Conservation (phyloP, 1,140 invertebrate species). For the Scylla paramamosain region DNA sequence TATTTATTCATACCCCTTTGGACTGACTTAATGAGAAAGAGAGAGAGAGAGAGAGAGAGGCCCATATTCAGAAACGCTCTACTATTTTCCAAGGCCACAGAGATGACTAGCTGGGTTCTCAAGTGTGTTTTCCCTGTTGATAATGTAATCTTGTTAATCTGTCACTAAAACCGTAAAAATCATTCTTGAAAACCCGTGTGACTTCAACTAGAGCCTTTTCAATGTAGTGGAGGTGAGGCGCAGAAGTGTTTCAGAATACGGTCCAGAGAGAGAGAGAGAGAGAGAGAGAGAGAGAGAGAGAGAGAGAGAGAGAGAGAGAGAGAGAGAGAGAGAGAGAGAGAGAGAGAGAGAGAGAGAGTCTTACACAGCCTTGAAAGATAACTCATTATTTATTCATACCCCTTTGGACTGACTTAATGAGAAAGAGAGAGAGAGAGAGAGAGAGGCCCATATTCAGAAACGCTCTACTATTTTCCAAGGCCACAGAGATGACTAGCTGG, state of each 20-base stretch:
- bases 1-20: background rate
- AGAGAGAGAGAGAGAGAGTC: background rate
- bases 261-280: background rate
- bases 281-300: background rate
- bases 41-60: slow-evolving; percentile 25
- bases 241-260: too few species aligned
- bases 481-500: background rate
- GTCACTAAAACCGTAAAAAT: background rate
- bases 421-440: slow-evolving; percentile 38
- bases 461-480: background rate
- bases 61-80: background rate
- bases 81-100: background rate
- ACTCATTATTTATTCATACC: background rate
- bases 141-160: background rate
- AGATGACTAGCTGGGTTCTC: background rate
- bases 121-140: too few species aligned
- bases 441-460: background rate
- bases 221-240: background rate
- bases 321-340: background rate
- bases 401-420: background rate
- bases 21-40: background rate
- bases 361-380: background rate
- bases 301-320: background rate
- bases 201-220: too few species aligned
- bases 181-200: background rate